phyloP scores from a whole-genome alignment of 1,140 invertebrate genomes.

The Papilio dardanus region DNA sequence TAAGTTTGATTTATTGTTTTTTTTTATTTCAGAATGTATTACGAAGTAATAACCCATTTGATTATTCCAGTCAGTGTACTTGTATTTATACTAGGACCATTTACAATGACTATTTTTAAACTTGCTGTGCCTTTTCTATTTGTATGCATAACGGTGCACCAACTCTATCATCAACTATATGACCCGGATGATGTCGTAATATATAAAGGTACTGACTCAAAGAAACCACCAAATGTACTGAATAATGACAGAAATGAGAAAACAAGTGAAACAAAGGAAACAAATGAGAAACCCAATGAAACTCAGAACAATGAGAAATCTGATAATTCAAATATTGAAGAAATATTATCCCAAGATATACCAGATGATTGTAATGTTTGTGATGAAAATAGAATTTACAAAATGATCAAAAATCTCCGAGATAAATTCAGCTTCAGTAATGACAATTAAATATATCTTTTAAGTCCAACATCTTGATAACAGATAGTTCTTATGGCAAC shows the following conservation, averaged over 20 bases:
- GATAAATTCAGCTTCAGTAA: conserved; percentile 65
- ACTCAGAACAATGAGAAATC: conserved; percentile 34
- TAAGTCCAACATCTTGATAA: too few species aligned
- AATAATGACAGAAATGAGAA: conserved; percentile 1
- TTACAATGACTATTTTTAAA: conserved; percentile 83
- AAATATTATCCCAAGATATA: conserved; percentile 11
- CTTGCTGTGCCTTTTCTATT: conserved; percentile 82
- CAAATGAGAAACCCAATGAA: conserved; percentile 36
- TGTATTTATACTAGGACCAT: conserved; percentile 81
- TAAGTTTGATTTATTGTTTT: background rate
- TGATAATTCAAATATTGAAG: conserved; percentile 6
- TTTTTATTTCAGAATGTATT: conserved; percentile 77
- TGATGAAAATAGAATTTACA: conserved; percentile 66
- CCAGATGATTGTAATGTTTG: conserved; percentile 61
- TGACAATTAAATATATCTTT: conserved; percentile 40
- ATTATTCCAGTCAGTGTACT: conserved; percentile 80
- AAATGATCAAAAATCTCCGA: conserved; percentile 63
- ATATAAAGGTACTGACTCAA: background rate
- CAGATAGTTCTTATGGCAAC: background rate
- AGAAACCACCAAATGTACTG: background rate
- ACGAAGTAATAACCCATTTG: conserved; percentile 75
- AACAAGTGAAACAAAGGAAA: conserved; percentile 2
- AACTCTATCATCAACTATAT: conserved; percentile 52
- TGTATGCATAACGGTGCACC: conserved; percentile 82
- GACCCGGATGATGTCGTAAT: background rate